phyloP scores from a whole-genome alignment of 2,888 invertebrate genomes.

The Amiota mariae region DNA sequence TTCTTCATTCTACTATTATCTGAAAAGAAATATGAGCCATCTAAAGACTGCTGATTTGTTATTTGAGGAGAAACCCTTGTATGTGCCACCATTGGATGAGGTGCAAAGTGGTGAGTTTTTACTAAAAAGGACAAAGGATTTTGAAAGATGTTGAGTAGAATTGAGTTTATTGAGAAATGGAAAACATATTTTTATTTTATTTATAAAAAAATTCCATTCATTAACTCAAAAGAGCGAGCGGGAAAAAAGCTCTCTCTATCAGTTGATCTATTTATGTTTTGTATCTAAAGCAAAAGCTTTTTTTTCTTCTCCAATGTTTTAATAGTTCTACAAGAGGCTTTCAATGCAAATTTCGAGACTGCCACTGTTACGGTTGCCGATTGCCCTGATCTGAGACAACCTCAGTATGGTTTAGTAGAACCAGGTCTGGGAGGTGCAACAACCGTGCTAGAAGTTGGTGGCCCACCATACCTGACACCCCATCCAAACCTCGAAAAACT shows the following conservation, averaged over 20 bases:
- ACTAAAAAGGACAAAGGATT: not conserved
- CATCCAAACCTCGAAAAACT: conserved; percentile 83
- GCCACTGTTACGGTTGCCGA: conserved; percentile 84
- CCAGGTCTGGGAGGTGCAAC: conserved; percentile 81
- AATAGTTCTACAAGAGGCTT: conserved; percentile 81
- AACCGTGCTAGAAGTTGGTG: conserved; percentile 87
- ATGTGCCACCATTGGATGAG: conserved; percentile 79
- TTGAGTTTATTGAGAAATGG: not conserved
- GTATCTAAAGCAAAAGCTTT: not conserved
- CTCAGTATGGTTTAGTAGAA: conserved; percentile 85
- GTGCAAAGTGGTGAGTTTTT: conserved; percentile 75
- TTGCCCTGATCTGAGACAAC: conserved; percentile 87
- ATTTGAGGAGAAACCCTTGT: conserved; percentile 77
- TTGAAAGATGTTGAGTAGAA: not conserved
- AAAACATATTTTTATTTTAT: too few species aligned
- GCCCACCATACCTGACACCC: conserved; percentile 87
- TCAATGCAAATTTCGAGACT: conserved; percentile 81
- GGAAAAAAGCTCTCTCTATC: not conserved
- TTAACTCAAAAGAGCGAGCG: not conserved
- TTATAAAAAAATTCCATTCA: too few species aligned
- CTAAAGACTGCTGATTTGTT: conserved; percentile 70
- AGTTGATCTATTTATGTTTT: not conserved
- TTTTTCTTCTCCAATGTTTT: conserved; percentile 43
- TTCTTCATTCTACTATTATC: not conserved
- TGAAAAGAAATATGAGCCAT: conserved; percentile 52